Evolutionary conservation across 2,888 invertebrate genomes (phyloP), one percentile per base, ranked within the genome.

Genomic region (Agrochola macilenta): DNA sequence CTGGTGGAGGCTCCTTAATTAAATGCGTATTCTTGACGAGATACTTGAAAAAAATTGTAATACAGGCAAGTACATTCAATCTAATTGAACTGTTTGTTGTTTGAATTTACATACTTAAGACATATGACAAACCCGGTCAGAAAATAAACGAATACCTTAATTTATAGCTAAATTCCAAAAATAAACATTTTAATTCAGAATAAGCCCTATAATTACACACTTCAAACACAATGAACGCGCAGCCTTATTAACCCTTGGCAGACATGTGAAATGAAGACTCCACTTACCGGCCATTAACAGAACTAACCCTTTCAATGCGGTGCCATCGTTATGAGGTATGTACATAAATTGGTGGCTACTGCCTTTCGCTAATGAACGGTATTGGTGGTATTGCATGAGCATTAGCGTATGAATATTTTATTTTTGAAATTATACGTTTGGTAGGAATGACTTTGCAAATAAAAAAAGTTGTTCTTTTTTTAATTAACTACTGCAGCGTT

Each of bases 321-420:
- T 68, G 54, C 64, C 66, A 66, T 81, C 83, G 78, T 61, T 83
- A 83, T 30, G 60, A 77, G 64, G 72, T 84, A 46, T 46, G 14
- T 57, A 64, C 69, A 58, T 75, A 73, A 74, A 78, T 82, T 65
- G 77, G 69, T 61, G 49, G 60, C 78, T 74, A 70, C 71, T 23
- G 71, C 20, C 26, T 54, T 26, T 75, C 63, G 52, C 52, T 87
- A 86, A 88, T 86, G 71, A 81, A 43, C 0, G 77, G 71, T 74
- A 68, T 76, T 58, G 76, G 43, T 2, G 43, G 43, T 74, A 68
- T 76, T 58, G 76, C 61, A 75, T 71, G 79, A 70, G 52, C 77
- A 86, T 87, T 86, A 76, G 23, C 26, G 43, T 54, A 75, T 87
- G 60, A 87, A 78, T 83, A 86, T 87, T 88, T 66, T 58, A 88